Base-by-base conservation (phyloP, 1,140 invertebrate genomes). In the Nasonia longicornis region DNA sequence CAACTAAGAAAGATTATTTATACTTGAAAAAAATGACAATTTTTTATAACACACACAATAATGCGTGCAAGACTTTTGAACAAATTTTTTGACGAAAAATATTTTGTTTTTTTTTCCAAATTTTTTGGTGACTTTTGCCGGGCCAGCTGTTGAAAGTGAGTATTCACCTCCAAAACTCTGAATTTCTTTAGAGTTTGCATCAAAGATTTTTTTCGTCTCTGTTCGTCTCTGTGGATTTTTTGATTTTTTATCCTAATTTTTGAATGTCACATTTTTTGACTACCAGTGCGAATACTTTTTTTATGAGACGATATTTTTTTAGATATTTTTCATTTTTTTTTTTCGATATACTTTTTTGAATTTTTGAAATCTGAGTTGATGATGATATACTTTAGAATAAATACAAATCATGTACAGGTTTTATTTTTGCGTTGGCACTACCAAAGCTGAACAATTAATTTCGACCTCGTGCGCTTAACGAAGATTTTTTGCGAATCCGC, bases 71-170 rank as follows among this genome's bases (percentile, higher is more conserved):
- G 42, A 77, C 48, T 48, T 72, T 77, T 77, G 45, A 87, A 89
- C 87, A 90, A 86, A 87, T 88, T 88, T 90, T 91, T 90, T 90
- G 89, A 90, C 89, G 86, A 90, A 84, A 86, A 88, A 58, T 58
- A n/a, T 38, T 48, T 81, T 81, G 14, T 35, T 75, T 76, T 73
- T 73, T 90, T 90, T 90, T 90, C 86, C 89, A 87, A 90, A 89
- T 90, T 90, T 91, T 90, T 90, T 90, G 89, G 90, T 89, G 89
- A 91, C 89, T 90, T 89, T 90, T 89, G 88, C 89, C 58, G 89
- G 89, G 89, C 86, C 89, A 89, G 88, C 86, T 85, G 85, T 85
- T 84, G 87, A 85, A 89, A 84, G 86, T 87, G 86, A 87, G 86
- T 87, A 87, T 87, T 80, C 64, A 84, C 52, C 71, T 67, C 29